Evolutionary conservation across 2,888 invertebrate genomes (phyloP), one percentile per base, ranked within the genome.

Genomic region (Lasioglossum villosulum): DNA sequence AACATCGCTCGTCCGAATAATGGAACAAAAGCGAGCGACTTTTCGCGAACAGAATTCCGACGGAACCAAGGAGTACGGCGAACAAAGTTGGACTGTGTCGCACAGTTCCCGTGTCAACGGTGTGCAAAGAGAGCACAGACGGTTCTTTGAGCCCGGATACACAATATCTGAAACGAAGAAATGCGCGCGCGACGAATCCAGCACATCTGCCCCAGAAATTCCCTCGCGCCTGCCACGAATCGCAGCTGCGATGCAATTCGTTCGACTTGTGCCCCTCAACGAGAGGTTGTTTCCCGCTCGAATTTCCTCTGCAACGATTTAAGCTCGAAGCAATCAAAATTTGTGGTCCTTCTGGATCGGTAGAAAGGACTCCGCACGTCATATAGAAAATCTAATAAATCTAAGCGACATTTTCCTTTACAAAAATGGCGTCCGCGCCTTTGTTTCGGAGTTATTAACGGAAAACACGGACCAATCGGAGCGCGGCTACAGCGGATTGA

Each of bases 141-240:
- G 59, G 59, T 6, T 59, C 59, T 59, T 59, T 59, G 59, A 59
- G 59, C 27, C 27, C n/a, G 68, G 66, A 72, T 78, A 56, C 23
- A n/a, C 23, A 37, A 75, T 71, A 39, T 75, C 10, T n/a, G 39
- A 74, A 66, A 59, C 68, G 71, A 81, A 79, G 75, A 80, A 75
- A 80, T 6, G 73, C 63, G 63, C 71, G 45, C 63, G 75, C 75
- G 45, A 76, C 70, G 45, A 72, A 83, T 77, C 84, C 39, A 56
- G 72, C 56, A 52, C 74, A 81, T 78, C 68, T 81, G 81, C 74
- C 80, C 68, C 74, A n/a, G 23, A 48, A 72, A 52, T 34, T 45
- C 70, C 27, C 48, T 30, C 66, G 63, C 63, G 63, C 16, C 30
- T 34, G 63, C 30, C 30, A 63, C 63, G n/a, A 14, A 59, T 27